phyloP scores from a whole-genome alignment of 2,113 vertebrate species.

The Gracilinanus agilis region DNA sequence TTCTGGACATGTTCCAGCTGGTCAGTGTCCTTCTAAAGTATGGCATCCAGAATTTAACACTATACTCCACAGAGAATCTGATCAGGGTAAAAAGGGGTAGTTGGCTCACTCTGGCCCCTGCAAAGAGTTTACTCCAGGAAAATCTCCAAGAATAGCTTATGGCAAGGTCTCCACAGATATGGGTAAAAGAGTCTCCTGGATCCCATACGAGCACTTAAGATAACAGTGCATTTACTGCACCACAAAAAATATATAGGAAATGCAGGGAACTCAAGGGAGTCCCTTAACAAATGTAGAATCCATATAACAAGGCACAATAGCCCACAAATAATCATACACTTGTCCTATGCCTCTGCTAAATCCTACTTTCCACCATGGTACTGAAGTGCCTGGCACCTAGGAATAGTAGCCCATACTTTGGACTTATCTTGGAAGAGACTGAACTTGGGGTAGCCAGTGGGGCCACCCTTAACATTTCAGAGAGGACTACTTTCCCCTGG shows the following conservation, averaged over 20 bases:
- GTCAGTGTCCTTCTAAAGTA: background rate
- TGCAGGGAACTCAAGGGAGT: background rate
- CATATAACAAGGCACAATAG: background rate
- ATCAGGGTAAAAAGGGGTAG: background rate
- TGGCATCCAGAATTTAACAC: background rate
- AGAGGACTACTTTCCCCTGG: background rate
- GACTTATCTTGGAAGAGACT: background rate
- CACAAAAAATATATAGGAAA: background rate
- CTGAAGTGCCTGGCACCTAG: background rate
- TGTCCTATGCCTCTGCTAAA: background rate
- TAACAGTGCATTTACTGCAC: background rate
- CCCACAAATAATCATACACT: background rate
- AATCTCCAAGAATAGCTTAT: background rate
- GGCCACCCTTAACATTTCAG: background rate
- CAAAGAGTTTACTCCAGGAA: background rate
- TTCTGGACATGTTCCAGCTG: background rate
- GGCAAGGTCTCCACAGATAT: background rate
- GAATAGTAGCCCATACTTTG: background rate
- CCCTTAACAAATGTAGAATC: background rate
- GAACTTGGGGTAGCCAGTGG: background rate
- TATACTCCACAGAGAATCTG: background rate
- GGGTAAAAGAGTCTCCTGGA: background rate
- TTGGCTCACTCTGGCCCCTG: background rate
- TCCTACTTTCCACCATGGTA: background rate
- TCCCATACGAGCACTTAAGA: background rate